These are phyloP conservation scores for Tipula helvola DNA, from an alignment of 2,888 invertebrate species.

Conservation along the genomic window DNA sequence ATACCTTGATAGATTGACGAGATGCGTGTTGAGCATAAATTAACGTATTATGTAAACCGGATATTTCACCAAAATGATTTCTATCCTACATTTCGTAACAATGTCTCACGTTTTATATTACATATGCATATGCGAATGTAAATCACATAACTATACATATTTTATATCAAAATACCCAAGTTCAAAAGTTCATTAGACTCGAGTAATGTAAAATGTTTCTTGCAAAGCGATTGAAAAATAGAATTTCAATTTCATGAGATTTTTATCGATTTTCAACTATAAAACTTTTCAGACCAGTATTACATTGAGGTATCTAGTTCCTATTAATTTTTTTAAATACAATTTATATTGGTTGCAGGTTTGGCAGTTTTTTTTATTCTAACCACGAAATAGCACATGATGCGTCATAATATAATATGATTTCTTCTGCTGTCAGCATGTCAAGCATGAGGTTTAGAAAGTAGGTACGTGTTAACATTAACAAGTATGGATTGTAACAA, in stretches of 20 bases:
- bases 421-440: not conserved
- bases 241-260: not conserved
- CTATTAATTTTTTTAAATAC: not conserved
- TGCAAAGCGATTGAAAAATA: not conserved
- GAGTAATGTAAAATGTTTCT: not conserved
- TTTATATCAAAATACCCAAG: not conserved
- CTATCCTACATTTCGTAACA: not conserved
- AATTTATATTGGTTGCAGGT: not conserved
- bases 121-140: not conserved
- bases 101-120: not conserved
- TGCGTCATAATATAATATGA: not conserved
- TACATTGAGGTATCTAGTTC: not conserved
- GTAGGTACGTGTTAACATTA: not conserved
- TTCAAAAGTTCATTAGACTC: not conserved
- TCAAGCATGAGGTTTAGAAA: not conserved
- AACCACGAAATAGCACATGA: not conserved
- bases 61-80: not conserved
- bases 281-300: not conserved
- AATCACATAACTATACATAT: not conserved
- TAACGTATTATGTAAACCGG: not conserved
- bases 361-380: not conserved
- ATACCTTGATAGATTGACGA: not conserved
- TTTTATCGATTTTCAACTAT: not conserved
- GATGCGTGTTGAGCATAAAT: not conserved
- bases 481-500: not conserved